Percentiles rank a stretch among this genome's conserved stretches.
These are phyloP conservation scores for Serripes groenlandicus DNA, from an alignment of 2,888 invertebrate genomes.

Conservation along the genomic window DNA sequence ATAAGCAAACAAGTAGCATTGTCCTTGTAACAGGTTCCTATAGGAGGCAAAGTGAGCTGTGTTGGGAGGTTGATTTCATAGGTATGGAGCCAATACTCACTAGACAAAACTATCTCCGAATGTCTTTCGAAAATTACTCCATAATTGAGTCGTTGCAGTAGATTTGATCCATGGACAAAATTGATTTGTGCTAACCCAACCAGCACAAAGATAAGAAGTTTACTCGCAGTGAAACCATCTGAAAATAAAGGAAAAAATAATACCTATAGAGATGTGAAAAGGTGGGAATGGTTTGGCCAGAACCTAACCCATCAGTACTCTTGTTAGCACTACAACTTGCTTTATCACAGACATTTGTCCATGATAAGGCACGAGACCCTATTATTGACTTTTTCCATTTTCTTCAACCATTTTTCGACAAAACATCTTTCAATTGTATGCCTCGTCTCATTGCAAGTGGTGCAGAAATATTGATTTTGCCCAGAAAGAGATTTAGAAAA, in stretches of 20 bases:
- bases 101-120: too few relatives aligned
- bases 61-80: too few relatives aligned
- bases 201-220: too few relatives aligned
- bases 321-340: not conserved
- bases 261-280: too few relatives aligned
- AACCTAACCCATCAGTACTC: too few relatives aligned
- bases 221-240: too few relatives aligned
- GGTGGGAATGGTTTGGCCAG: too few relatives aligned
- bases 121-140: conserved; percentile 38
- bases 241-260: too few relatives aligned
- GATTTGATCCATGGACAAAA: not conserved
- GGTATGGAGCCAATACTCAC: too few relatives aligned
- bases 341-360: conserved; percentile 2
- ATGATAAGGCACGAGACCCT: conserved; percentile 14
- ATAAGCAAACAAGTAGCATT: too few relatives aligned
- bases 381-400: not conserved
- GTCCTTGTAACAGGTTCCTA: conserved; percentile 7
- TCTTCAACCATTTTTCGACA: not conserved
- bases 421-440: conserved; percentile 8
- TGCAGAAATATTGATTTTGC: not conserved
- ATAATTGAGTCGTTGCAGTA: conserved; percentile 50
- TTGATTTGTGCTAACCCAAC: too few relatives aligned
- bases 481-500: conserved; percentile 7
- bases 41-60: not conserved
- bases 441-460: not conserved